A percentile compares a stretch with the other conserved stretches of the same genome.
Conservation (phyloP, 2,113 vertebrate species). For the Trichechus manatus region DNA sequence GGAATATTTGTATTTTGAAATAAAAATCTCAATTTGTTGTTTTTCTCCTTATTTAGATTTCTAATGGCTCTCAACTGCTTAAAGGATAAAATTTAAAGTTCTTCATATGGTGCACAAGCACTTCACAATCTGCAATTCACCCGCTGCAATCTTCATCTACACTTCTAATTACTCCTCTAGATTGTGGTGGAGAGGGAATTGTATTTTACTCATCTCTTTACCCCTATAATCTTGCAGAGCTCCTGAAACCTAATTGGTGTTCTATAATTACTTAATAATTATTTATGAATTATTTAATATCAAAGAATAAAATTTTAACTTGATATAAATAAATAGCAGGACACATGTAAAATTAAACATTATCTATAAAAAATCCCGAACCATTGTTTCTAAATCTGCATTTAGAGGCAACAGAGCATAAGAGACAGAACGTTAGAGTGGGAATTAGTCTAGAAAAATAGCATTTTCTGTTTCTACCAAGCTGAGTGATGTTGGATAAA, state of each 20-base stretch:
- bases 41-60: conserved; percentile 38
- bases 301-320: not conserved
- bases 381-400: not conserved
- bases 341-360: not conserved
- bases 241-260: not conserved
- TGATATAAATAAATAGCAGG: not conserved
- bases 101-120: not conserved
- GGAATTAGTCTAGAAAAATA: not conserved
- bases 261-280: not conserved
- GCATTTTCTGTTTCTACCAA: not conserved
- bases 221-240: not conserved
- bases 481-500: not conserved
- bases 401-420: not conserved
- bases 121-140: not conserved
- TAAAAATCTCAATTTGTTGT: not conserved
- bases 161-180: not conserved
- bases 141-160: not conserved
- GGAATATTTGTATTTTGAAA: not conserved
- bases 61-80: not conserved
- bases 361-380: not conserved
- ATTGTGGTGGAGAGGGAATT: not conserved
- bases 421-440: not conserved
- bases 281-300: not conserved
- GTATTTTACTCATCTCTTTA: not conserved
- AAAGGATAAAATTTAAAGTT: not conserved